Evolutionary conservation across 2,888 invertebrate genomes (phyloP).

Genomic region (Nysson spinosus): DNA sequence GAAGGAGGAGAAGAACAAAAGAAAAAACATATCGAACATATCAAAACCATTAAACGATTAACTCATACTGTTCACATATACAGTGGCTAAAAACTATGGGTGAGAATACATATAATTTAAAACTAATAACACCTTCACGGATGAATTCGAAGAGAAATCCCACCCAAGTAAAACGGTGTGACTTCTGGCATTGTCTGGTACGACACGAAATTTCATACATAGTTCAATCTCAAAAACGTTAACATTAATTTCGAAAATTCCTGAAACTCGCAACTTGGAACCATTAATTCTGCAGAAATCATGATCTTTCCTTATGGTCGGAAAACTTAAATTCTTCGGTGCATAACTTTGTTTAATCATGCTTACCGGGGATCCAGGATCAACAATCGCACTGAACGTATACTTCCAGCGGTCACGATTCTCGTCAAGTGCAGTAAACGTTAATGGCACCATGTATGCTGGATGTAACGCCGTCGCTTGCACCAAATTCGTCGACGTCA

Average conservation of each 20-base stretch:
- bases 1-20: too few species aligned
- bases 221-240: constrained; percentile 77
- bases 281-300: constrained; percentile 1
- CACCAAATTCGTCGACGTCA: neutral
- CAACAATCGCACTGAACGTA: neutral
- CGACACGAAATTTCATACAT: neutral
- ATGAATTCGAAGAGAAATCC: neutral
- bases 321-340: neutral
- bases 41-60: too few species aligned
- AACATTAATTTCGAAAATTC: constrained; percentile 6
- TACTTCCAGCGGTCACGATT: constrained; percentile 5
- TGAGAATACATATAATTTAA: too few species aligned
- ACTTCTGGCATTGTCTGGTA: neutral
- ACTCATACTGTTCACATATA: too few species aligned
- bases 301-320: neutral
- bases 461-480: neutral
- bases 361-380: constrained; percentile 15
- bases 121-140: too few species aligned
- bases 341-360: constrained; percentile 11
- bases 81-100: too few species aligned
- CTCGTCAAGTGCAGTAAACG: neutral
- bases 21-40: too few species aligned
- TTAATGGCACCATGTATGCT: constrained; percentile 2
- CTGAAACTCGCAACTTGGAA: neutral
- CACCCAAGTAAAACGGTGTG: neutral